Evolutionary conservation across 2,888 invertebrate species (phyloP).

Genomic region (Tenthredo notha): DNA sequence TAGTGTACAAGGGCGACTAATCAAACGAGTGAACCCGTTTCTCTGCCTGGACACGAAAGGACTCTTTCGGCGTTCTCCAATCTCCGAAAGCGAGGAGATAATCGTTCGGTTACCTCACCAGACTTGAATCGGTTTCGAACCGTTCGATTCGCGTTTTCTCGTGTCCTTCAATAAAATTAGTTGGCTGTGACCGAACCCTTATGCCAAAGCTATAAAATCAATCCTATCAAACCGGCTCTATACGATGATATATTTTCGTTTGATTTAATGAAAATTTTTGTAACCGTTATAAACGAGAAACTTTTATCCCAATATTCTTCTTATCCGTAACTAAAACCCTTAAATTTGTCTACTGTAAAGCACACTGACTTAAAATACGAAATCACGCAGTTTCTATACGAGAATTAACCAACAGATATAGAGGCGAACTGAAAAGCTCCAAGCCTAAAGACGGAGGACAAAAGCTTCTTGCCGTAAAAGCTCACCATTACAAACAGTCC

Average conservation of each 20-base stretch:
- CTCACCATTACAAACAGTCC: conserved; percentile 46
- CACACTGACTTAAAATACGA: conserved; percentile 4
- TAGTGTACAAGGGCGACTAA: conserved; percentile 28
- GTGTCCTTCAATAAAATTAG: conserved; percentile 21
- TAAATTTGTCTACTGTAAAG: neutral
- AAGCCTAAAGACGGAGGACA: conserved; percentile 21
- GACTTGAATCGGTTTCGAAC: conserved; percentile 14
- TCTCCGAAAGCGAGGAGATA: conserved; percentile 32
- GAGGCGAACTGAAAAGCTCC: conserved; percentile 36
- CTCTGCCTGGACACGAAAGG: conserved; percentile 2
- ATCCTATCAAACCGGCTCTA: neutral
- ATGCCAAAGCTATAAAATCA: neutral
- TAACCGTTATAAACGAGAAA: neutral
- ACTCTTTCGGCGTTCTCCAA: conserved; percentile 26
- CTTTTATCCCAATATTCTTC: neutral
- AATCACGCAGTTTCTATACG: neutral
- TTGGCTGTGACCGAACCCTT: neutral
- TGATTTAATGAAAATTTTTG: neutral
- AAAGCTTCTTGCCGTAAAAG: conserved; percentile 46
- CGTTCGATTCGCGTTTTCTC: neutral
- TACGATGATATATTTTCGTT: neutral
- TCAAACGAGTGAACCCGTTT: conserved; percentile 10
- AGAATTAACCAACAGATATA: neutral
- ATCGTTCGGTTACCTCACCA: conserved; percentile 28
- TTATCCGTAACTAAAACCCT: neutral